Percentiles rank a stretch among this genome's conserved stretches.
These are phyloP conservation scores for Leptinotarsa texana DNA, from an alignment of 1,140 invertebrate genomes.

Conservation along the genomic window DNA sequence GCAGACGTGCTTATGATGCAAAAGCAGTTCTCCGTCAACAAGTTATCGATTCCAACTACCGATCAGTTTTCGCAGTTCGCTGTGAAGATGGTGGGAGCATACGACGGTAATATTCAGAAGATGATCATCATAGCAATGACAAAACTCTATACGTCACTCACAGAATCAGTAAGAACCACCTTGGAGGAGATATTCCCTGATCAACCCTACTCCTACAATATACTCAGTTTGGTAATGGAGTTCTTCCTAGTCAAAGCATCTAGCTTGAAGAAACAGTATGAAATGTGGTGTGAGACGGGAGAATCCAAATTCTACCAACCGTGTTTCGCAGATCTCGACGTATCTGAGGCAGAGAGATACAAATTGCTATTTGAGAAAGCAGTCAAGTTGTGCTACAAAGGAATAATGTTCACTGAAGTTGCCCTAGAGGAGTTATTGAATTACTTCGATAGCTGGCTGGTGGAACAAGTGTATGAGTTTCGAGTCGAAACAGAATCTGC, in stretches of 20 bases:
- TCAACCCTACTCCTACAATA: conserved; percentile 10
- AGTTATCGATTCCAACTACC: conserved; percentile 6
- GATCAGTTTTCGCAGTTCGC: background rate
- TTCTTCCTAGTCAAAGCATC: conserved; percentile 32
- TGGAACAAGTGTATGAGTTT: conserved; percentile 22
- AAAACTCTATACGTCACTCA: background rate
- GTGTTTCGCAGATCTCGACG: conserved; percentile 25
- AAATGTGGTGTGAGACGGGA: conserved; percentile 28
- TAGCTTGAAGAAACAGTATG: conserved; percentile 27
- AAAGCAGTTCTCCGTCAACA: background rate
- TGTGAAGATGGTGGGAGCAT: conserved; percentile 10
- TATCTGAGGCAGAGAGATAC: conserved; percentile 20
- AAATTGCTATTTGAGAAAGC: conserved; percentile 32
- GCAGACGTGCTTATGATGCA: background rate
- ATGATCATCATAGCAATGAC: conserved; percentile 18
- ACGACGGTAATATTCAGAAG: conserved; percentile 20
- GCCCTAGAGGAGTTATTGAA: conserved; percentile 23
- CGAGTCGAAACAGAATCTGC: conserved; percentile 12
- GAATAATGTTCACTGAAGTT: conserved; percentile 1
- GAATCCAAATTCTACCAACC: conserved; percentile 26
- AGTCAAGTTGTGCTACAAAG: conserved; percentile 25
- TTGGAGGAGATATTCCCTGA: conserved; percentile 32
- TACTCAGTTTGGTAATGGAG: conserved; percentile 28
- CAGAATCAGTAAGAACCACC: background rate
- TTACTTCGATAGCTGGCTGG: conserved; percentile 31